These are phyloP conservation scores for Heteromyza rotundicornis DNA, from an alignment of 2,888 invertebrate species.

Conservation along the genomic window DNA sequence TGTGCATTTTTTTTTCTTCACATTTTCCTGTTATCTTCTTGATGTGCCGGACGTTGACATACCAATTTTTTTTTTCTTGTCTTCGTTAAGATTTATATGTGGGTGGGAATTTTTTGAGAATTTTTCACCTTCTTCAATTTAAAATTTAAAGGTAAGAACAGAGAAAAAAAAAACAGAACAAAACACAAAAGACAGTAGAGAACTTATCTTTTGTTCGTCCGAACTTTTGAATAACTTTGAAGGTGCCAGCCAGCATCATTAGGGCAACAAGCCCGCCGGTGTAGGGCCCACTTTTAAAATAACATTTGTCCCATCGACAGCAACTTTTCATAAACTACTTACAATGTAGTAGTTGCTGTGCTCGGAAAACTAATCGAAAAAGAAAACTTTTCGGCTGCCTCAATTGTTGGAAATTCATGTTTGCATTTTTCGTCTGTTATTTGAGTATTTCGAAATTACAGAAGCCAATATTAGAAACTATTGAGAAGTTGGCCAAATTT, in stretches of 20 bases:
- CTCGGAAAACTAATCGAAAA: neutral
- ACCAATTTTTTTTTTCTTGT: slow-evolving; percentile 48
- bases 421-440: neutral
- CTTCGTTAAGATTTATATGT: too few relatives aligned
- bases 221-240: too few relatives aligned
- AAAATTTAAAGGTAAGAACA: too few relatives aligned
- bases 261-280: neutral
- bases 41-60: slow-evolving; percentile 49
- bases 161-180: too few relatives aligned
- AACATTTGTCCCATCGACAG: neutral
- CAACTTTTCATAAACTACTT: neutral
- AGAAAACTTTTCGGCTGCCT: too few relatives aligned
- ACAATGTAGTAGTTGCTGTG: neutral
- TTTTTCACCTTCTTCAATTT: too few relatives aligned
- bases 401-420: neutral
- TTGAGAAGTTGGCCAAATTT: neutral
- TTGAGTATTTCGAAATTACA: neutral
- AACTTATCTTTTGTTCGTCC: too few relatives aligned
- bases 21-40: slow-evolving; percentile 41
- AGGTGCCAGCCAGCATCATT: neutral
- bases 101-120: too few relatives aligned
- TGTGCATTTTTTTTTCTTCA: neutral
- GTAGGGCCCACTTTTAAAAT: neutral
- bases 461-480: neutral
- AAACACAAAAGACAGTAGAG: too few relatives aligned